Evolutionary conservation across 2,888 invertebrate genomes (phyloP).

Genomic region (Darwinula stevensoni): DNA sequence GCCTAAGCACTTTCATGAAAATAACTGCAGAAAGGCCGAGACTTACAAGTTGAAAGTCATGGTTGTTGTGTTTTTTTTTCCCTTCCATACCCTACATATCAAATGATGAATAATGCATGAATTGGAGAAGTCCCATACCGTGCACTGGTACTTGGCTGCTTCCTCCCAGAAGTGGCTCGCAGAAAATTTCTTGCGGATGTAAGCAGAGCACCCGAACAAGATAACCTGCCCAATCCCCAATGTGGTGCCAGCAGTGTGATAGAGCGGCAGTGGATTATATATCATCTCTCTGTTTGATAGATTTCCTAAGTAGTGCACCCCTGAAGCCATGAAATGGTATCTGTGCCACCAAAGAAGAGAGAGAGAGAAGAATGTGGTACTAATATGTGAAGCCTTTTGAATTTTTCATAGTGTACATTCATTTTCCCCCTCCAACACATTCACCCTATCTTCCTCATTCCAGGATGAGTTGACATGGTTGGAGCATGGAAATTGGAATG

Average conservation of each 20-base stretch:
- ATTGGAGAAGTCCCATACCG: slow-evolving; percentile 18
- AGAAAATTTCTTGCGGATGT: slow-evolving; percentile 24
- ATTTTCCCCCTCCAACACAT: no score
- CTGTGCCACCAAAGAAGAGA: slow-evolving; percentile 7
- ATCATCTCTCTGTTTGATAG: slow-evolving; percentile 19
- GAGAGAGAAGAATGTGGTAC: neutral
- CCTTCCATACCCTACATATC: no score
- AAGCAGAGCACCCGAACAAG: slow-evolving; percentile 20
- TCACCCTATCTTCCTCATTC: no score
- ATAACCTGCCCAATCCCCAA: slow-evolving; percentile 18
- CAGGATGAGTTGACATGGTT: no score
- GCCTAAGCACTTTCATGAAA: no score
- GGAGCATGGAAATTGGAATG: no score
- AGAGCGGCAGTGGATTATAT: slow-evolving; percentile 26
- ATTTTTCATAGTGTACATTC: no score
- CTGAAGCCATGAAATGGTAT: slow-evolving; percentile 13
- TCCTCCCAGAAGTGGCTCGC: slow-evolving; percentile 26
- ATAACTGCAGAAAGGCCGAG: no score
- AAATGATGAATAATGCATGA: no score
- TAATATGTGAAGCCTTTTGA: no score
- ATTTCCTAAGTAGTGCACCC: slow-evolving; percentile 13
- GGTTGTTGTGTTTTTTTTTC: no score
- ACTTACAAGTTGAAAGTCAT: no score
- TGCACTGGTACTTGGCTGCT: slow-evolving; percentile 23
- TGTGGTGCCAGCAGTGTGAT: slow-evolving; percentile 26